These are phyloP conservation scores for Diarsia mendica DNA, from an alignment of 2,888 invertebrate species.

Conservation along the genomic window DNA sequence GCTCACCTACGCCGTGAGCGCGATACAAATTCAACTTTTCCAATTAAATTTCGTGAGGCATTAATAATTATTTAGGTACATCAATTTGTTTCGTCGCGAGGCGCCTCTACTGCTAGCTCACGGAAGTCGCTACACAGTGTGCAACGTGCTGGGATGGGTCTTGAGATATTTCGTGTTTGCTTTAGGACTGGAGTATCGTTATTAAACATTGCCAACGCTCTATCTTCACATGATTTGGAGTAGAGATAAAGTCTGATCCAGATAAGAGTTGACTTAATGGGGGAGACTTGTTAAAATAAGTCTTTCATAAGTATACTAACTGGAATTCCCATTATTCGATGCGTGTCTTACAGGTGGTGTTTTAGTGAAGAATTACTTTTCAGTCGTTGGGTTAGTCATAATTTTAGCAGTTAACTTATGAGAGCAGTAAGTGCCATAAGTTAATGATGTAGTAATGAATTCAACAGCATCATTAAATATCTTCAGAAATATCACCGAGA, in stretches of 20 bases:
- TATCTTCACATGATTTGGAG: background rate
- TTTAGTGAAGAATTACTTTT: background rate
- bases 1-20: constrained; percentile 90
- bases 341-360: background rate
- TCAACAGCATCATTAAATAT: constrained; percentile 53
- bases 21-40: constrained; percentile 91
- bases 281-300: background rate
- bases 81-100: constrained; percentile 90
- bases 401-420: background rate
- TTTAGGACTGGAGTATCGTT: constrained; percentile 5
- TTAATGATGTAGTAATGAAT: constrained; percentile 7
- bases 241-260: constrained; percentile 1
- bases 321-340: background rate
- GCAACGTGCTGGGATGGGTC: constrained; percentile 67
- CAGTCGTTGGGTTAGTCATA: background rate
- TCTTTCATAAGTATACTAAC: background rate
- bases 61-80: constrained; percentile 91
- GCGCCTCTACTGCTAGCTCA: constrained; percentile 79
- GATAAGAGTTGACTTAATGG: background rate
- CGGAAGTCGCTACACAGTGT: constrained; percentile 67
- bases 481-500: constrained; percentile 76
- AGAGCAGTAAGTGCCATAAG: background rate
- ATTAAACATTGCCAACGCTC: background rate
- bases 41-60: constrained; percentile 91
- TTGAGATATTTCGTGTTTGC: constrained; percentile 36